These are phyloP conservation scores for Apogon talboti DNA, from an alignment of 2,797 vertebrate species.

Conservation along the genomic window DNA sequence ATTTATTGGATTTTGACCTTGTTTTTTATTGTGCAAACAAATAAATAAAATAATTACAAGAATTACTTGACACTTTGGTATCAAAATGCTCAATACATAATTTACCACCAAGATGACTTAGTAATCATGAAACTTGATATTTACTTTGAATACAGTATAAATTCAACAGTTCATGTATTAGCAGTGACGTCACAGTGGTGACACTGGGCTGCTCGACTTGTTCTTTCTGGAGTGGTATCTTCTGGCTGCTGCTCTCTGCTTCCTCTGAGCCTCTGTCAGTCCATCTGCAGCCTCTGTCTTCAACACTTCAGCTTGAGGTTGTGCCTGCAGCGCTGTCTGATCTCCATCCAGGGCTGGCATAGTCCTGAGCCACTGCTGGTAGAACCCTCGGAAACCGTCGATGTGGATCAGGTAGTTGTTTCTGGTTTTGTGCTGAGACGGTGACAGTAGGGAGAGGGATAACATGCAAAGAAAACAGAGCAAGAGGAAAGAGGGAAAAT, in stretches of 20 bases:
- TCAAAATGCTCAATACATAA: neutral
- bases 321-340: conserved; percentile 16
- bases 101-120: neutral
- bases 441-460: conserved; percentile 7
- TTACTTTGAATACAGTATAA: conserved; percentile 14
- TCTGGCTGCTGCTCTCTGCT: conserved; percentile 55
- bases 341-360: conserved; percentile 84
- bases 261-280: conserved; percentile 38
- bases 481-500: neutral
- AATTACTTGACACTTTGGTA: neutral
- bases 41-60: no score
- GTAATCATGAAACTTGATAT: neutral
- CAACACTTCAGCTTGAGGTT: neutral
- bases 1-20: no score
- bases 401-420: conserved; percentile 94
- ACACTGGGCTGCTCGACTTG: conserved; percentile 3
- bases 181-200: no score
- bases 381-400: conserved; percentile 95
- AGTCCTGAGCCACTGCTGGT: conserved; percentile 89
- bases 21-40: no score
- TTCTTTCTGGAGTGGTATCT: conserved; percentile 37
- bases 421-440: conserved; percentile 88
- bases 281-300: conserved; percentile 35
- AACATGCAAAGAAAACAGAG: neutral
- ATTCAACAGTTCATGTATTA: neutral